Evolutionary conservation across 2,888 invertebrate species (phyloP).

Genomic region (Hymenopus coronatus): DNA sequence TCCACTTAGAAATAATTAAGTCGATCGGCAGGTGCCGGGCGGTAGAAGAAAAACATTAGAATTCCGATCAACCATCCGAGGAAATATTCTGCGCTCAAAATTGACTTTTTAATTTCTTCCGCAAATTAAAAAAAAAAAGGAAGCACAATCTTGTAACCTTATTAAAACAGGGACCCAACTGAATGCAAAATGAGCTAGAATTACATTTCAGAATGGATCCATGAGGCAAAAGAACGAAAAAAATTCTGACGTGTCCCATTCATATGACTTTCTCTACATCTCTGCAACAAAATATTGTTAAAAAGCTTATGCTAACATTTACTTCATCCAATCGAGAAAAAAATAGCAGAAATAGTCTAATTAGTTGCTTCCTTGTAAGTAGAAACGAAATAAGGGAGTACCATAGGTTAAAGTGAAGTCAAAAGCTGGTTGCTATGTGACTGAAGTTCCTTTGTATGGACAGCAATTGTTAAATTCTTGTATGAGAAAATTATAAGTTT

Average conservation of each 20-base stretch:
- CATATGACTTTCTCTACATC: too few species aligned
- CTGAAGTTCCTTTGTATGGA: too few species aligned
- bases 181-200: neutral
- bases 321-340: too few species aligned
- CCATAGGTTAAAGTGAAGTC: too few species aligned
- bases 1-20: neutral
- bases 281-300: too few species aligned
- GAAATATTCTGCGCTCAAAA: neutral
- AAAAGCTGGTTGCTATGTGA: too few species aligned
- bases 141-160: neutral
- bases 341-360: too few species aligned
- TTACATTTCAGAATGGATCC: neutral
- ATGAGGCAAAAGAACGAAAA: neutral
- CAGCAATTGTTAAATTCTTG: too few species aligned
- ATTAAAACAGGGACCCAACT: neutral
- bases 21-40: neutral
- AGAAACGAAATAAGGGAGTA: too few species aligned
- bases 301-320: too few species aligned
- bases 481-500: too few species aligned
- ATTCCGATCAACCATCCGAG: neutral
- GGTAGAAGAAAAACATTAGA: neutral
- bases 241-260: neutral
- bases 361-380: too few species aligned
- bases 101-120: slow-evolving; percentile 10
- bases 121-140: neutral